phyloP scores from a whole-genome alignment of 2,113 vertebrate genomes.

The Anhinga rufa region DNA sequence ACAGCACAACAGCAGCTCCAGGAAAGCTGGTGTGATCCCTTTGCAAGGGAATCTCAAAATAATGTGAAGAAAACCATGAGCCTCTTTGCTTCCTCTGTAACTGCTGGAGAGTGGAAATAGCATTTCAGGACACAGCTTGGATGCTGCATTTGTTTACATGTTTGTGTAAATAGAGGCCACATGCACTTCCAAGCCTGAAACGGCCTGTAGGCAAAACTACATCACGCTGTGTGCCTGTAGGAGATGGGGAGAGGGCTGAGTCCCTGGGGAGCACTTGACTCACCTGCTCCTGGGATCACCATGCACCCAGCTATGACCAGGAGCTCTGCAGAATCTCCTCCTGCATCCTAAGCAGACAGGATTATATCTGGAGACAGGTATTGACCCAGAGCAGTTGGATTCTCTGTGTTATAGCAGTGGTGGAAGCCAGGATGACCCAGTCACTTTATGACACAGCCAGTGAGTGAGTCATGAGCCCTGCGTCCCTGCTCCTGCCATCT shows the following conservation, averaged over 20 bases:
- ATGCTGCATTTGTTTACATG: not conserved
- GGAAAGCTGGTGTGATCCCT: not conserved
- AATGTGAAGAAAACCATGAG: not conserved
- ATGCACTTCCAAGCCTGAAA: not conserved
- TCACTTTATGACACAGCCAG: not conserved
- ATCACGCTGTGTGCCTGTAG: not conserved
- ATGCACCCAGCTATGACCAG: not conserved
- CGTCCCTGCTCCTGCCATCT: not conserved
- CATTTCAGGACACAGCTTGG: not conserved
- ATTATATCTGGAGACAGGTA: not conserved
- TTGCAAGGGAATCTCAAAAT: not conserved
- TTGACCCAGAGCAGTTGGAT: not conserved
- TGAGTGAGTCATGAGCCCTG: not conserved
- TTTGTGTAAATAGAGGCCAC: not conserved
- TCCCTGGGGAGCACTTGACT: not conserved
- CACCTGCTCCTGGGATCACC: not conserved
- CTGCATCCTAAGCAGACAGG: not conserved
- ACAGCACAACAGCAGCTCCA: not conserved
- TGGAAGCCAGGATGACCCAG: not conserved
- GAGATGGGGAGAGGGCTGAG: not conserved
- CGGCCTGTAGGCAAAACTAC: not conserved
- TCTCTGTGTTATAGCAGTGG: not conserved
- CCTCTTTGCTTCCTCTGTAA: not conserved
- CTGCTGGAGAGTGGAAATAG: not conserved
- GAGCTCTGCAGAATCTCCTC: not conserved